These are phyloP conservation scores for Limnephilus auricula DNA, from an alignment of 2,888 invertebrate species.

Conservation along the genomic window DNA sequence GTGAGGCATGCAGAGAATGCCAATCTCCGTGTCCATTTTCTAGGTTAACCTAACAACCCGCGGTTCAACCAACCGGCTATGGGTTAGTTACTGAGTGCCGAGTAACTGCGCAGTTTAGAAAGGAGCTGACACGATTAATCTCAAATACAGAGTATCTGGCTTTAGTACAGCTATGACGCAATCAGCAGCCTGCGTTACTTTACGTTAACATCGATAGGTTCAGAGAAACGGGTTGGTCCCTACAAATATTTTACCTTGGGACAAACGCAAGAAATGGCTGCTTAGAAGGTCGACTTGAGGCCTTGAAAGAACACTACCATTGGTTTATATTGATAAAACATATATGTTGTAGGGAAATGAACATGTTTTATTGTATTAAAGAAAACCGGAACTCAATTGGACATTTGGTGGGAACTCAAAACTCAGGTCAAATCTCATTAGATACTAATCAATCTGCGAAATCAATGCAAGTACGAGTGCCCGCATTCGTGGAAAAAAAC, in stretches of 20 bases:
- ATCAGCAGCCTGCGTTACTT: not conserved
- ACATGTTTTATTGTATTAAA: not conserved
- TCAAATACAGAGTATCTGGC: not conserved
- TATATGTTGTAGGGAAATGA: not conserved
- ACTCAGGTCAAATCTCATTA: not conserved
- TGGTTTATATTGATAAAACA: not conserved
- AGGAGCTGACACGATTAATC: constrained; percentile 2
- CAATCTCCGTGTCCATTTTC: not conserved
- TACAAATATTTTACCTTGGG: not conserved
- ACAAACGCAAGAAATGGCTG: not conserved
- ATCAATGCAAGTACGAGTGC: not conserved
- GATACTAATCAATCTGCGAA: not conserved
- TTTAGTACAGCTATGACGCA: not conserved
- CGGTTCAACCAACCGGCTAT: not conserved
- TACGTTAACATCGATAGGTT: not conserved
- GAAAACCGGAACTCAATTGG: not conserved
- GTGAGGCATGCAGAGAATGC: not conserved
- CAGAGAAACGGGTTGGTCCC: not conserved
- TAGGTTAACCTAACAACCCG: constrained; percentile 7
- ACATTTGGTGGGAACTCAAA: not conserved
- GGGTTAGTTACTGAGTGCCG: not conserved
- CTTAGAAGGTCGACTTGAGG: not conserved
- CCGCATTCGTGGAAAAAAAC: not conserved
- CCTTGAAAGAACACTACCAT: not conserved
- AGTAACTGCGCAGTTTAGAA: constrained; percentile 18